Evolutionary conservation across 2,797 vertebrate genomes (phyloP), one percentile per base, ranked within the genome.

Genomic region (Philypnodon macrostomus): DNA sequence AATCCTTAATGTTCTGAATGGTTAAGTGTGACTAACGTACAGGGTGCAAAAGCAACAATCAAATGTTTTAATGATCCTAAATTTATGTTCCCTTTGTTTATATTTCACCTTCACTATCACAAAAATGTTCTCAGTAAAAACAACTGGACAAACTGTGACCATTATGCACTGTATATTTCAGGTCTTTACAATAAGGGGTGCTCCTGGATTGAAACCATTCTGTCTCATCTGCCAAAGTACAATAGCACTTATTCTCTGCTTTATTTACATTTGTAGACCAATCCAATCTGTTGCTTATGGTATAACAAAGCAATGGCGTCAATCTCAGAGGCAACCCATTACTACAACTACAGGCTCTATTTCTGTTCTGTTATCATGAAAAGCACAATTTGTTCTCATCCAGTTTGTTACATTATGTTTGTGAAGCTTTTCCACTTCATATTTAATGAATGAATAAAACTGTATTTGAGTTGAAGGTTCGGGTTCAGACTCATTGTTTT

Each of bases 381-480:
- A 70, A 61, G 41, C 54, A 63, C 30, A 53, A 63, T 5, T 31
- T 57, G 1, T 63, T 70, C 51, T 40, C 38, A n/a, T 53, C 59
- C 1, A 18, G 70, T 65, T 70, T 68, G 44, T 71, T 60, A 52
- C 53, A n/a, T 41, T 73, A 29, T 61, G 45, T 77, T 50, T 66
- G 33, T 40, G 61, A 77, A 46, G 46, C 52, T 56, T 59, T 76
- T 81, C 66, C 63, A 70, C 58, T 67, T 75, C 64, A 73, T 83
- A 88, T 86, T 90, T 85, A 83, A 88, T 81, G 33, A 90, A 90
- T 86, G 84, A 89, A 90, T 87, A 85, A 89, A 89, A 80, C 38
- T 60, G 57, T 80, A 71, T 84, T 76, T 77, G 61, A 37, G 53
- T 63, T 73, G 41, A 34, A 51, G n/a, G n/a, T n/a, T n/a, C n/a